phyloP scores from a whole-genome alignment of 2,888 invertebrate species.

The Drosophila mulleri region DNA sequence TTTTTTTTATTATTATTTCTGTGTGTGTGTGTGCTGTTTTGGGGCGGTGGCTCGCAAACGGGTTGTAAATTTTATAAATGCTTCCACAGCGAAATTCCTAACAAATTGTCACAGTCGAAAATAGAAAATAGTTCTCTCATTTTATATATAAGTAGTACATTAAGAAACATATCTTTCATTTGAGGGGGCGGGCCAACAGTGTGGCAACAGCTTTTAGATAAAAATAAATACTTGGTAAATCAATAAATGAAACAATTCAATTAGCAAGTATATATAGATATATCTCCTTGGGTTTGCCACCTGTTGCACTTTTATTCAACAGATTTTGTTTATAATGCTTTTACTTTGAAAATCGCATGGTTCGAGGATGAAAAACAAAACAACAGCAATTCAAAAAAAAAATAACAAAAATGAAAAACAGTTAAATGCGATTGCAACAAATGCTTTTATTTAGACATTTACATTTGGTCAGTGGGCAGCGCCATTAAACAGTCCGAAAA shows the following conservation, averaged over 20 bases:
- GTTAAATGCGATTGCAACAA: conserved; percentile 40
- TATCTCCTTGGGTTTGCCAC: conserved; percentile 34
- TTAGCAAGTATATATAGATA: neutral
- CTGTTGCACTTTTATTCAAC: conserved; percentile 45
- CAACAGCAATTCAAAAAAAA: neutral
- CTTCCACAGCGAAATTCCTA: conserved; percentile 21
- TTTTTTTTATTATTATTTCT: neutral
- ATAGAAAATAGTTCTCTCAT: conserved; percentile 8
- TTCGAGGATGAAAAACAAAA: conserved; percentile 16
- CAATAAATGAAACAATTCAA: conserved; percentile 18
- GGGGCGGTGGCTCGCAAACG: conserved; percentile 14
- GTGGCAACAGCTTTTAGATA: conserved; percentile 1
- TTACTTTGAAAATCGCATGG: conserved; percentile 6
- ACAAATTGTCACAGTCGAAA: conserved; percentile 26
- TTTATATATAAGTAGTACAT: neutral
- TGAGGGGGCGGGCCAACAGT: neutral
- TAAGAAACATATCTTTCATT: conserved; percentile 8
- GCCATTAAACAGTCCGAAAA: conserved; percentile 71
- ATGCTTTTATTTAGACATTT: conserved; percentile 39
- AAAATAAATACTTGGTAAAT: conserved; percentile 15
- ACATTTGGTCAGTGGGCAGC: conserved; percentile 34
- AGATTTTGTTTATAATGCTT: conserved; percentile 42
- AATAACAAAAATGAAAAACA: no score
- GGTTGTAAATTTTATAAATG: conserved; percentile 8
- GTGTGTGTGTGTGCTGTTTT: no score